Evolutionary conservation across 2,797 vertebrate species (phyloP).

Genomic region (Chelidonichthys spinosus): DNA sequence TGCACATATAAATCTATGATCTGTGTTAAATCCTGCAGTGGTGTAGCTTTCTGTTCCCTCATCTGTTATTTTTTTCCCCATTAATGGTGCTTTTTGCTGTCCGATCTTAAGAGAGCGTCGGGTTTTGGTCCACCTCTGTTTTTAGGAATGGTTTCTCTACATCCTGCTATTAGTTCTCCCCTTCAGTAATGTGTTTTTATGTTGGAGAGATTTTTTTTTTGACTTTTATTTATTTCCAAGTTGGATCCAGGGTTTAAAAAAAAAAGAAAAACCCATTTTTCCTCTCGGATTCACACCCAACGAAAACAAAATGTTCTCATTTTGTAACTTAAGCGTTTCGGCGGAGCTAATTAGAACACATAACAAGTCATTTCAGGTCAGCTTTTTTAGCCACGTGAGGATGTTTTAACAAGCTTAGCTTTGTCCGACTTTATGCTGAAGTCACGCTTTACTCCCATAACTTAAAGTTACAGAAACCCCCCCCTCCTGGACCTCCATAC

Average conservation of each 20-base stretch:
- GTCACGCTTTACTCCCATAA: slow-evolving; percentile 63
- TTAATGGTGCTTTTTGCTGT: background rate
- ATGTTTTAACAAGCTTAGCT: slow-evolving; percentile 53
- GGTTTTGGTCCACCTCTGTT: too few relatives aligned
- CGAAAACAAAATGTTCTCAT: slow-evolving; percentile 9
- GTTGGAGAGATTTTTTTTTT: background rate
- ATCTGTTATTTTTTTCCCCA: background rate
- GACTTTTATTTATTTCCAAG: background rate
- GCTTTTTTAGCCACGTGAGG: slow-evolving; percentile 31
- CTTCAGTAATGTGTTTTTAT: background rate
- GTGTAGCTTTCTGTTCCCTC: background rate
- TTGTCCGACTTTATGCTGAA: slow-evolving; percentile 62
- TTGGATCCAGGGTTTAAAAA: background rate
- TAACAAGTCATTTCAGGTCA: slow-evolving; percentile 61
- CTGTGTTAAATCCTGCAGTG: slow-evolving; percentile 2
- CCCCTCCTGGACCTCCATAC: slow-evolving; percentile 33
- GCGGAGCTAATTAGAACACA: slow-evolving; percentile 31
- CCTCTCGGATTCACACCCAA: slow-evolving; percentile 15
- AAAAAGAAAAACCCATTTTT: background rate
- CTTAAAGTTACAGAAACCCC: slow-evolving; percentile 51
- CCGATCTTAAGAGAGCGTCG: background rate
- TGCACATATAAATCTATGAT: slow-evolving; percentile 12
- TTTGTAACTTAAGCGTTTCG: slow-evolving; percentile 8
- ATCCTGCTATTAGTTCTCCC: background rate
- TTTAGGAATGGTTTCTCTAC: background rate